Conservation (phyloP, 2,888 invertebrate species). For the Aphelenchoides bicaudatus region DNA sequence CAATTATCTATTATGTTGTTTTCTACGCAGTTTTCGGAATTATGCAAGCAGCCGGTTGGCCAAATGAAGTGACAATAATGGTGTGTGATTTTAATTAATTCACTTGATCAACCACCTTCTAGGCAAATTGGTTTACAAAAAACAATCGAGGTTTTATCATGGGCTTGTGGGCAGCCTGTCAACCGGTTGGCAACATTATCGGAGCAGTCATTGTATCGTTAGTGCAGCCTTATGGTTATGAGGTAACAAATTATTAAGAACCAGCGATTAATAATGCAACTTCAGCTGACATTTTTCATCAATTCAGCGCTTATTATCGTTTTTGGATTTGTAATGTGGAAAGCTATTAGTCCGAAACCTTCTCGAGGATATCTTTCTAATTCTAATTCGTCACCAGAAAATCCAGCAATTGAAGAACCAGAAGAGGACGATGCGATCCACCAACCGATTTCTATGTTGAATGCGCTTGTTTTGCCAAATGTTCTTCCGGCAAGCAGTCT, state of each 20-base stretch:
- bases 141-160: constrained; percentile 64
- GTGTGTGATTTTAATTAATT: constrained; percentile 36
- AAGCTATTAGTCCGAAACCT: constrained; percentile 61
- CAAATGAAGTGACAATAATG: constrained; percentile 64
- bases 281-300: constrained; percentile 63
- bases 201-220: constrained; percentile 63
- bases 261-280: constrained; percentile 19
- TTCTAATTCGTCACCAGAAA: neutral
- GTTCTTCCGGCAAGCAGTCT: constrained; percentile 40
- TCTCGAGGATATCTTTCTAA: neutral
- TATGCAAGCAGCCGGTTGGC: constrained; percentile 65
- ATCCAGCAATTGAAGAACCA: constrained; percentile 5
- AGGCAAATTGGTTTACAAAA: constrained; percentile 64
- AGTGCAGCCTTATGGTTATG: constrained; percentile 63
- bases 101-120: constrained; percentile 1
- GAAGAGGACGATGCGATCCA: constrained; percentile 8
- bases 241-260: constrained; percentile 54
- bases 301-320: constrained; percentile 62
- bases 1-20: constrained; percentile 61
- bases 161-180: constrained; percentile 65
- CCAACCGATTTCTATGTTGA: constrained; percentile 45
- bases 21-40: constrained; percentile 64
- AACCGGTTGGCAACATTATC: constrained; percentile 65
- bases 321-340: constrained; percentile 62
- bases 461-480: constrained; percentile 54